Base-by-base conservation (phyloP, 2,888 invertebrate species). In the Drosophila recens region DNA sequence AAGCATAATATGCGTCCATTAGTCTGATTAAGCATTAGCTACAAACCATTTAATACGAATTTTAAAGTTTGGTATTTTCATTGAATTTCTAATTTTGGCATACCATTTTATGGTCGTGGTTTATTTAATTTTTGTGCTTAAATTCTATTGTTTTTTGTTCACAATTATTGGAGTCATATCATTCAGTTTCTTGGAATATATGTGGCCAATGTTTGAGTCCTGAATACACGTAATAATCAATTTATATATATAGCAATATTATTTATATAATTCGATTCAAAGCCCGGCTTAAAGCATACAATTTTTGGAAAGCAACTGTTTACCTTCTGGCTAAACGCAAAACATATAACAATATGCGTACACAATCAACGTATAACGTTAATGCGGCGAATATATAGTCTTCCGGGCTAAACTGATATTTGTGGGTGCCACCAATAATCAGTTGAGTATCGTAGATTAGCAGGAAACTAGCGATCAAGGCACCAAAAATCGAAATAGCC, bases 381-480 rank as follows among this genome's bases (percentile, higher is more conserved):
- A 98, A 94, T 0, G 98, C 96, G 0, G 98, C 98, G 91, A 98
- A 98, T 82, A 98, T 96, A 92, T 98, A 98, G 87, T 98, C 98
- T 92, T 98, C 98, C 0, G 98, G 98, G 0, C 97, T 97, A 72
- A 98, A 94, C 62, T 96, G 94, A 93, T 96, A 97, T 91, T 96
- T 96, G 93, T 98, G 98, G 17, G 95, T 95, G 8, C 97, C 97
- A 5, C 97, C 97, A 91, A 98, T 94, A 96, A 98, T 97, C 75
- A 95, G 90, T 93, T 98, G 98, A 0, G 97, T 98, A 93, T 98
- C 98, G 90, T 97, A 97, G 42, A 98, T 95, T 11, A 98, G 93
- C 92, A 97, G 98, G 59, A 97, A 91, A 0, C 97, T 96, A 93
- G 98, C 98, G 0, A 98, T 91, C 1, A 98, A 93, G 0, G 97